These are phyloP conservation scores for Otus scops DNA, from an alignment of 2,797 vertebrate species.

Conservation along the genomic window DNA sequence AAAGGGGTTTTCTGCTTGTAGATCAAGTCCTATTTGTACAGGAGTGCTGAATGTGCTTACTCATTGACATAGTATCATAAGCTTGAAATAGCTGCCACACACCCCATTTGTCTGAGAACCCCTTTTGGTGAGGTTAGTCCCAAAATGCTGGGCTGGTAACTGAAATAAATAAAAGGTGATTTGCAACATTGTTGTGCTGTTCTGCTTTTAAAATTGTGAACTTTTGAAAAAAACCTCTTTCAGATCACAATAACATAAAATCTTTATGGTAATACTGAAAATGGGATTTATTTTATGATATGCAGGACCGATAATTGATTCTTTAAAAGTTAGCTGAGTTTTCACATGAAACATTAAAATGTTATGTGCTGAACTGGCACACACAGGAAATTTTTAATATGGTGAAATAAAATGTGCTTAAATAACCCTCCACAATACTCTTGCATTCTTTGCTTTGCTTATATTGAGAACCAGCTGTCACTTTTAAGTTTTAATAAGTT, in stretches of 20 bases:
- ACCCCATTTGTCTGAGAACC: neutral
- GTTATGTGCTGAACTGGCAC: conserved; percentile 43
- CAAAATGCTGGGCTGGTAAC: neutral
- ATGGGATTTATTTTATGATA: conserved; percentile 11
- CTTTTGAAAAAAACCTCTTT: neutral
- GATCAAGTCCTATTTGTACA: neutral
- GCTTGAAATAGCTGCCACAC: neutral
- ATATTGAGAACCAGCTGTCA: conserved; percentile 63
- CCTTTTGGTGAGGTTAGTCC: neutral
- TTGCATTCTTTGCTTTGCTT: conserved; percentile 59
- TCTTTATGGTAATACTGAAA: conserved; percentile 21
- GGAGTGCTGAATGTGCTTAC: neutral
- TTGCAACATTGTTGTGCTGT: neutral
- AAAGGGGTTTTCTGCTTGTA: neutral
- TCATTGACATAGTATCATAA: neutral
- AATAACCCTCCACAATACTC: conserved; percentile 59
- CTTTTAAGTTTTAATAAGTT: conserved; percentile 79
- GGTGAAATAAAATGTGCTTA: conserved; percentile 62
- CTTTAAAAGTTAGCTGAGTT: conserved; percentile 44
- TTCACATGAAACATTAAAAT: conserved; percentile 60
- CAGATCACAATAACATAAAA: neutral
- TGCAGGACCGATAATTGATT: conserved; percentile 7
- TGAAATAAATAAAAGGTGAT: neutral
- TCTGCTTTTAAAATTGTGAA: neutral
- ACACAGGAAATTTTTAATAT: conserved; percentile 67